These are phyloP conservation scores for Corapipo altera DNA, from an alignment of 2,113 vertebrate genomes.

Conservation along the genomic window DNA sequence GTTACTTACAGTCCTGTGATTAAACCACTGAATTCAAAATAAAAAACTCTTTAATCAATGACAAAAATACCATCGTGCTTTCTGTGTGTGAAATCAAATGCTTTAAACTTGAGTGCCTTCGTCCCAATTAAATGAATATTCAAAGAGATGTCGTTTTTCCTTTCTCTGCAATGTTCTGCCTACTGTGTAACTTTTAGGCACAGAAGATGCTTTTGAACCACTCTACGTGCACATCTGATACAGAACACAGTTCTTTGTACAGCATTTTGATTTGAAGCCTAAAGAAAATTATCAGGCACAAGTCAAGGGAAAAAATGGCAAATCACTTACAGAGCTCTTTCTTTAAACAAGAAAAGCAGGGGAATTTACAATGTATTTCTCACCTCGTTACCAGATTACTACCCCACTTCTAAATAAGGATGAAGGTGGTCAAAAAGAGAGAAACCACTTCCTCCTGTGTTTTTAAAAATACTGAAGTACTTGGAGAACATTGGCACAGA, in stretches of 20 bases:
- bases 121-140: not conserved
- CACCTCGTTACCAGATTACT: not conserved
- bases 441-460: not conserved
- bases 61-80: not conserved
- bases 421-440: not conserved
- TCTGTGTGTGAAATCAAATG: not conserved
- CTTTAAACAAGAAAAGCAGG: not conserved
- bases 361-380: not conserved
- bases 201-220: constrained; percentile 1
- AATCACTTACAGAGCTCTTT: constrained; percentile 3
- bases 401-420: not conserved
- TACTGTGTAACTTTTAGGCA: not conserved
- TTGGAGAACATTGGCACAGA: not conserved
- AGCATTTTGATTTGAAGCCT: not conserved
- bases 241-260: not conserved
- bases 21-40: not conserved
- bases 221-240: not conserved
- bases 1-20: not conserved
- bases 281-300: not conserved
- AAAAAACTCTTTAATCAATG: constrained; percentile 4
- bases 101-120: not conserved
- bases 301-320: not conserved
- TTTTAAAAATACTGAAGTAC: not conserved
- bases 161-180: not conserved
- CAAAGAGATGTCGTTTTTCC: not conserved